Conservation (phyloP, 2,888 invertebrate species). For the Apamea crenata region DNA sequence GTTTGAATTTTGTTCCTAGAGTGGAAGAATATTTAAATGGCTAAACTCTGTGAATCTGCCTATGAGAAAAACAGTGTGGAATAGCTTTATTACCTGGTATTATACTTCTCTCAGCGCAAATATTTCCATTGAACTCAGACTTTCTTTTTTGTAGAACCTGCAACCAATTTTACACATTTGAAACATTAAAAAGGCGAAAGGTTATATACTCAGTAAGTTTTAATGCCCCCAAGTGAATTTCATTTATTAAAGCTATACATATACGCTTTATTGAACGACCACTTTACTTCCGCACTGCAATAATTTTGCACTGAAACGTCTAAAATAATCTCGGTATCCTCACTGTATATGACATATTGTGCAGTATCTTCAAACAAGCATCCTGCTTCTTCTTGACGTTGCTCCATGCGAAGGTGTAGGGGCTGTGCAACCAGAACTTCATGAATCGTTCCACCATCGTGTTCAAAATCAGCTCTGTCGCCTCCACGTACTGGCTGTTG, state of each 20-base stretch:
- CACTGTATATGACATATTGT: constrained; percentile 81
- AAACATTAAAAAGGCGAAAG: background rate
- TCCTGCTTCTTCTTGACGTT: constrained; percentile 79
- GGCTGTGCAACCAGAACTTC: constrained; percentile 80
- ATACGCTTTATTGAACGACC: background rate
- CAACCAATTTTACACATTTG: constrained; percentile 22
- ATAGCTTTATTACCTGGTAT: constrained; percentile 66
- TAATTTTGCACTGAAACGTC: background rate
- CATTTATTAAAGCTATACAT: background rate
- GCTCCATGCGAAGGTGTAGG: constrained; percentile 76
- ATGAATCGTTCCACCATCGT: constrained; percentile 80
- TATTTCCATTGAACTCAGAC: constrained; percentile 72
- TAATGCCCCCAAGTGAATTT: background rate
- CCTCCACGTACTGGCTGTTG: constrained; percentile 79
- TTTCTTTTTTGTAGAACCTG: constrained; percentile 80
- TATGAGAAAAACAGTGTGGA: background rate
- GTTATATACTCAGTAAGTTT: background rate
- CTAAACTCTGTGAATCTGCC: background rate
- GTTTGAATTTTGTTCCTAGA: constrained; percentile 82
- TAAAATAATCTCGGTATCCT: background rate
- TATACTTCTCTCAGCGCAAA: constrained; percentile 67
- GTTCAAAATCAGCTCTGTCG: constrained; percentile 78
- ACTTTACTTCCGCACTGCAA: background rate
- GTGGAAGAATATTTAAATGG: background rate
- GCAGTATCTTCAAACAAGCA: constrained; percentile 76